A percentile compares a stretch with the other conserved stretches of the same genome.
These are phyloP conservation scores for Sylvilagus bachmani DNA, from an alignment of 2,113 vertebrate genomes.

Conservation along the genomic window DNA sequence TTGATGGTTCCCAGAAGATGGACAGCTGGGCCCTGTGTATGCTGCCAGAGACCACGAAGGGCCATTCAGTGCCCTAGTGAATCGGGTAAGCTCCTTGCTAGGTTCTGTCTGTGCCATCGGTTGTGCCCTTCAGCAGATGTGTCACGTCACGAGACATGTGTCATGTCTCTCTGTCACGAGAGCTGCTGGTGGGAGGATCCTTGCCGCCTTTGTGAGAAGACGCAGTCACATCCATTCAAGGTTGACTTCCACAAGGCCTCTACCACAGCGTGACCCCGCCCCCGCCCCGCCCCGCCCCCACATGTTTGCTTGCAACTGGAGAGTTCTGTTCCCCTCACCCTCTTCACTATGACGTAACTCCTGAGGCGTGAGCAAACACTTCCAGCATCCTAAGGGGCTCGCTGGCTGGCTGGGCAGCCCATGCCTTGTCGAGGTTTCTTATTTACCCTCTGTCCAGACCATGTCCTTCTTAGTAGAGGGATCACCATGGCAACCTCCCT, in stretches of 20 bases:
- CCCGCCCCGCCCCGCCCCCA: background rate
- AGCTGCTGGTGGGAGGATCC: background rate
- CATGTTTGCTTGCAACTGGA: background rate
- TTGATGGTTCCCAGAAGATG: background rate
- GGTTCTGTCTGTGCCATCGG: background rate
- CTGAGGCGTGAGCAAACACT: slow-evolving; percentile 67
- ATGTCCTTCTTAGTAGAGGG: slow-evolving; percentile 1
- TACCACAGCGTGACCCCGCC: background rate
- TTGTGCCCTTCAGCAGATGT: background rate
- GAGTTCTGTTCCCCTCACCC: slow-evolving; percentile 39
- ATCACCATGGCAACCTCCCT: background rate
- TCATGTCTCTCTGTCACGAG: too few species aligned
- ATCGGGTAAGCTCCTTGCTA: background rate
- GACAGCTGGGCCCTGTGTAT: background rate
- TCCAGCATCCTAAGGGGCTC: background rate
- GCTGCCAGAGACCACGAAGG: background rate
- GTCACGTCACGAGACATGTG: background rate
- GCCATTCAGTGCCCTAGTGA: background rate
- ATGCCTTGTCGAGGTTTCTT: background rate
- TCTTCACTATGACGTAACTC: slow-evolving; percentile 46
- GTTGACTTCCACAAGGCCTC: background rate
- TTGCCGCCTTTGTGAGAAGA: background rate
- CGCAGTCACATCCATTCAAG: background rate
- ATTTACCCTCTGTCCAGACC: background rate
- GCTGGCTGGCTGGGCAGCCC: background rate